Evolutionary conservation across 2,113 vertebrate species (phyloP).

Genomic region (Tympanuchus pallidicinctus): DNA sequence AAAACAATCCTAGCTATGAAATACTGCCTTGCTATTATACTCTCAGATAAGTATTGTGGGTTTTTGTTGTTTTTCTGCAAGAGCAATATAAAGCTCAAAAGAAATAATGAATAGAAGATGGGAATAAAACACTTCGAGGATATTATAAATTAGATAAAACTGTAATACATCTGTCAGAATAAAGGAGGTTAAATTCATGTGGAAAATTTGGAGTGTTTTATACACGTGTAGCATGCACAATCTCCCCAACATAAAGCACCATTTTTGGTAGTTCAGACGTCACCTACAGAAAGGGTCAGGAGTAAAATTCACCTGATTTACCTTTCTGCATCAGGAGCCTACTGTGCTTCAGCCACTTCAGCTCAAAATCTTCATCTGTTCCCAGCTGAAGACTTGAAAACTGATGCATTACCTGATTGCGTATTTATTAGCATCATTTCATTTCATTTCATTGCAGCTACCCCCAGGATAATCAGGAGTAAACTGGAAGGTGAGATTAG

Average conservation of each 20-base stretch:
- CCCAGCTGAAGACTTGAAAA: not conserved
- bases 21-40: not conserved
- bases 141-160: conserved; percentile 2
- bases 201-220: not conserved
- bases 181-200: not conserved
- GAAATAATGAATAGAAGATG: not conserved
- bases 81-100: not conserved
- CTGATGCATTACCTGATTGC: not conserved
- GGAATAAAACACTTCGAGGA: not conserved
- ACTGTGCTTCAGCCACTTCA: not conserved
- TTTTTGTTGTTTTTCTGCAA: not conserved
- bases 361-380: not conserved
- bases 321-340: not conserved
- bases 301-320: not conserved
- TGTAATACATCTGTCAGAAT: not conserved
- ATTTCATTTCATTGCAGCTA: not conserved
- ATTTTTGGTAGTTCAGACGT: not conserved
- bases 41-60: not conserved
- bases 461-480: not conserved
- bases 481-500: conserved; percentile 1
- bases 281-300: not conserved
- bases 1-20: not conserved
- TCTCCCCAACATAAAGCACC: not conserved
- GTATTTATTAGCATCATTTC: not conserved
- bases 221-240: not conserved